phyloP scores from a whole-genome alignment of 2,797 vertebrate genomes.

The Balearica regulorum region DNA sequence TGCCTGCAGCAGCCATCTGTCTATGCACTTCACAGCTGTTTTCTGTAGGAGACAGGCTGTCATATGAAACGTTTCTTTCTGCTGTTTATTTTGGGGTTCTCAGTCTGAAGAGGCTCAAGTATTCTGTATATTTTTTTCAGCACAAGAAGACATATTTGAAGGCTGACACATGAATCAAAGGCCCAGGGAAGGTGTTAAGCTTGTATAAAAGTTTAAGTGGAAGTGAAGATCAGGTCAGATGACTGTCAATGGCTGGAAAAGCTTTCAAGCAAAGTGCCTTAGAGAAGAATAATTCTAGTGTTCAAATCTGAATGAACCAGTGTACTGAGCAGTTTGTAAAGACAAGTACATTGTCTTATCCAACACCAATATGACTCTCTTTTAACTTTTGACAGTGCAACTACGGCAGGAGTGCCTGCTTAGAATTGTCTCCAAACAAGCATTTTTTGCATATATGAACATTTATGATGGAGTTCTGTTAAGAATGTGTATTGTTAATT shows the following conservation, averaged over 20 bases:
- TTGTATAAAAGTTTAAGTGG: conserved; percentile 2
- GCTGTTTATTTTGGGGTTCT: conserved; percentile 56
- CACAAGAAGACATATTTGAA: conserved; percentile 32
- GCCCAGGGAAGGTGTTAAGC: neutral
- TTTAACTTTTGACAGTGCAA: neutral
- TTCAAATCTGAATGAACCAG: neutral
- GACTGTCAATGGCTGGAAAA: neutral
- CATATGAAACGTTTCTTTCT: conserved; percentile 40
- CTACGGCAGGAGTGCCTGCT: neutral
- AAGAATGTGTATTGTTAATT: neutral
- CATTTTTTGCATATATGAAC: neutral
- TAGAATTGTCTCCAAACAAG: neutral
- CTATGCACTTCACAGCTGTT: conserved; percentile 50
- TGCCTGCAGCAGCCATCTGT: conserved; percentile 67
- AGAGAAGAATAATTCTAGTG: neutral
- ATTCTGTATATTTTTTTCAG: neutral
- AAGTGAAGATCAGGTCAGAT: neutral
- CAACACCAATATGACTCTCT: neutral
- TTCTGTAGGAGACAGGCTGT: conserved; percentile 54
- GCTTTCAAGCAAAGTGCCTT: neutral
- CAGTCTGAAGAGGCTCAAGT: conserved; percentile 25
- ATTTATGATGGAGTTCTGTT: neutral
- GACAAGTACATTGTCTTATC: neutral
- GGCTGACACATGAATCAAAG: conserved; percentile 25
- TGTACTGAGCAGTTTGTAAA: neutral